Base-by-base conservation (phyloP, 2,888 invertebrate genomes). In the Drosophila aldrichi region DNA sequence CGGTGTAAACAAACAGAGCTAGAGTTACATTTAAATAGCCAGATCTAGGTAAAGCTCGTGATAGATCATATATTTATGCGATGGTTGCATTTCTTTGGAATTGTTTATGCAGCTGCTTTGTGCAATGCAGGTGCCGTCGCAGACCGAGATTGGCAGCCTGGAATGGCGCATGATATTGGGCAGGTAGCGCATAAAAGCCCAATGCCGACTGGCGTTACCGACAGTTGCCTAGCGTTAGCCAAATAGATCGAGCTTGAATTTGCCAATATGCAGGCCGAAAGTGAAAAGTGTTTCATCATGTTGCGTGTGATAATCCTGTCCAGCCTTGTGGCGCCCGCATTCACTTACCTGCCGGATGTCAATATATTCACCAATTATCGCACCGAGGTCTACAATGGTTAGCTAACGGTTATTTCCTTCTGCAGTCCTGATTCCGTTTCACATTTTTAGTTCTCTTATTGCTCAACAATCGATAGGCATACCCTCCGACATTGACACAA, bases 361-460 rank as follows among this genome's bases (percentile, higher is more conserved):
- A 84, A 83, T 32, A 86, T 84, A 29, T 84, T 84, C 25, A 88
- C 83, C 49, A 84, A 84, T 29, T 84, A 88, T 36, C 83, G 83
- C 41, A 84, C 83, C 0, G 83, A 84, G 46, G 81, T 84, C 18
- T 84, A 84, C 18, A 88, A 84, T 54, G 83, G 83, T 86, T 20
- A 57, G 67, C 20, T 16, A 44, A 25, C 32, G 49, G 49, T 18
- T 34, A 3, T 1, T 20, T 2, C 8, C 18, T 14, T 8, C 4
- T 29, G 1, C 25, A 10, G 20, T n/a, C 9, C 14, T 18, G 9
- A 40, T 12, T 40, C n/a, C 16, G 0, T 7, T n/a, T n/a, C 12
- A 18, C 8, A 34, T 32, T 9, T 29, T 8, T 29, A 8, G 1
- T 25, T 25, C 9, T 43, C n/a, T 36, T 1, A 6, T 38, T 6